These are phyloP conservation scores for Dolichallabes microphthalmus DNA, from an alignment of 2,113 vertebrate genomes.

Conservation along the genomic window DNA sequence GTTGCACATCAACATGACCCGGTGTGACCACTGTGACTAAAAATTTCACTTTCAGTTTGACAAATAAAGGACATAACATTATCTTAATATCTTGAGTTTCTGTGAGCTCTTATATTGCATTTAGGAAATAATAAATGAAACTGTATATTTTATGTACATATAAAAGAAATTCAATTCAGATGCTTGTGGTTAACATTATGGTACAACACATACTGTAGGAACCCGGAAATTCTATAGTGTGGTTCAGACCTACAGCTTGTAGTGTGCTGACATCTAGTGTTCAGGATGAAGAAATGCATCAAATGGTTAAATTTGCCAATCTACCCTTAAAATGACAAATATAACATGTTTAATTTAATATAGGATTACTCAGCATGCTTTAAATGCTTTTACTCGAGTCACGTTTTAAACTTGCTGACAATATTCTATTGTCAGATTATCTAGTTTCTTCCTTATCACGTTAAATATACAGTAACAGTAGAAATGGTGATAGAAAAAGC, in stretches of 20 bases:
- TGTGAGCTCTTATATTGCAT: background rate
- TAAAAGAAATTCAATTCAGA: background rate
- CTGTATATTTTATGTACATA: background rate
- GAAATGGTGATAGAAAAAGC: too few species aligned
- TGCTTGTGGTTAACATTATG: background rate
- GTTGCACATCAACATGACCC: background rate
- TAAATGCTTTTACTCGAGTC: too few species aligned
- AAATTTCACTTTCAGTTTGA: background rate
- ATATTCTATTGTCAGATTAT: too few species aligned
- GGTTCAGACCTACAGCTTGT: slow-evolving; percentile 12
- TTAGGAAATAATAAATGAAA: background rate
- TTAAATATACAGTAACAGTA: too few species aligned
- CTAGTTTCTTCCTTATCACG: too few species aligned
- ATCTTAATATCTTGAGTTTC: background rate
- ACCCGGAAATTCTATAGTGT: background rate
- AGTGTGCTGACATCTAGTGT: slow-evolving; percentile 63
- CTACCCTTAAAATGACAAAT: background rate
- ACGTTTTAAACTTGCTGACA: too few species aligned
- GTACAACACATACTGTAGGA: background rate
- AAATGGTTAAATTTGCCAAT: background rate
- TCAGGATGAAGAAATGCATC: slow-evolving; percentile 42
- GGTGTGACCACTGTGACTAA: background rate
- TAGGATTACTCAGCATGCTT: too few species aligned
- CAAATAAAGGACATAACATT: background rate
- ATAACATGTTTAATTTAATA: too few species aligned